Evolutionary conservation across 2,113 vertebrate species (phyloP), one percentile per base, ranked within the genome.

Genomic region (Pomatostomus ruficeps): DNA sequence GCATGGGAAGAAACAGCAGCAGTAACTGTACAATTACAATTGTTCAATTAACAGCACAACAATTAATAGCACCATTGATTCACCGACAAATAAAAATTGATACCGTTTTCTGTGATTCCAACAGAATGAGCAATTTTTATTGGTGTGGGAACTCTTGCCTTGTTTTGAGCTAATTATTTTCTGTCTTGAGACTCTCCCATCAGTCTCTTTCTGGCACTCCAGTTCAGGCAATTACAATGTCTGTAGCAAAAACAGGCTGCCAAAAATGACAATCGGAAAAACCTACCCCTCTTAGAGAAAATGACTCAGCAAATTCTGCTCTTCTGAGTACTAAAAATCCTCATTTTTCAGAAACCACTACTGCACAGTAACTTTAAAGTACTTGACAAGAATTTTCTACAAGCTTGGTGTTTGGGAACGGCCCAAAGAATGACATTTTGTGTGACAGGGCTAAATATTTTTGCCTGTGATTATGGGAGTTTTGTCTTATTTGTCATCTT

Each of bases 231-330:
- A 78, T 79, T 76, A 70, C 6, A 9, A 49, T 10, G 43, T 61
- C 84, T 85, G 91, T 9, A 89, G 62, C 35, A 67, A 82, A 86
- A 78, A 22, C 13, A 94, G 28, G 5, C 77, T 88, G 89, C 51
- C 84, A 89, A 72, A 87, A 94, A 58, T 45, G 62, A 77, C 58
- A 68, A 49, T 5, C 49, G 66, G 36, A 35, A 87, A 91, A 76
- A 88, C n/a, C 23, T 40, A 51, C 28, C 9, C 38, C 22, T 72
- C 63, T 75, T 29, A 79, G 77, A 73, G 63, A 89, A 91, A 93
- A 91, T 70, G 5, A 91, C 61, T 79, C 58, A 1, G 81, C 38
- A 85, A 88, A 85, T 91, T 82, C 81, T 81, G 24, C 38, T 82
- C 46, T 82, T 82, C 14, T 49, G n/a, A 35, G 40, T 23, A 66